Evolutionary conservation across 1,140 invertebrate species (phyloP).

Genomic region (Magallana angulata): DNA sequence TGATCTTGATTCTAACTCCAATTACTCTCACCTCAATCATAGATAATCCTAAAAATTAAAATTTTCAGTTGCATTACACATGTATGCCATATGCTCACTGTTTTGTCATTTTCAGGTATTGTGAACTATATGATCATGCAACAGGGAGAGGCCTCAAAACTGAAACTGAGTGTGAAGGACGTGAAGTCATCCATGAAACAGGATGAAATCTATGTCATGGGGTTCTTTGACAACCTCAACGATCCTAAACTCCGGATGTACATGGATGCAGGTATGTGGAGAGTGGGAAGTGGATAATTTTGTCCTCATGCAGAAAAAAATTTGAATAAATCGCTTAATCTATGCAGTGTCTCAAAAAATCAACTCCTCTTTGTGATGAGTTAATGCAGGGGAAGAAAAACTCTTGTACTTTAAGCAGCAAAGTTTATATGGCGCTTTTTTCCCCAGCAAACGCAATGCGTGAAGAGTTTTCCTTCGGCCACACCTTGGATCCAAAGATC

Average conservation of each 20-base stretch:
- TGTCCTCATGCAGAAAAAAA: too few species aligned
- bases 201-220: conserved; percentile 82
- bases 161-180: conserved; percentile 76
- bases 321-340: too few species aligned
- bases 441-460: conserved; percentile 80
- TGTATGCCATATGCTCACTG: too few species aligned
- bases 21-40: too few species aligned
- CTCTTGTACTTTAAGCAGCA: too few species aligned
- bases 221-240: conserved; percentile 81
- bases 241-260: conserved; percentile 80
- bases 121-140: conserved; percentile 82
- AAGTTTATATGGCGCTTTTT: conserved; percentile 32
- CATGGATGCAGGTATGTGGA: conserved; percentile 79
- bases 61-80: too few species aligned
- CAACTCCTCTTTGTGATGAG: too few species aligned
- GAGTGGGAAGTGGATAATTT: too few species aligned
- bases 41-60: too few species aligned
- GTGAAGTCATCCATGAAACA: conserved; percentile 79
- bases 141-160: conserved; percentile 78
- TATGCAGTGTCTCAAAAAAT: too few species aligned
- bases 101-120: conserved; percentile 76
- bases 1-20: too few species aligned
- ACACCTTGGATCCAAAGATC: conserved; percentile 68
- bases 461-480: conserved; percentile 75
- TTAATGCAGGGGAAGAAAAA: too few species aligned